Base-by-base conservation (phyloP, 2,797 vertebrate genomes). In the Mallotus villosus region DNA sequence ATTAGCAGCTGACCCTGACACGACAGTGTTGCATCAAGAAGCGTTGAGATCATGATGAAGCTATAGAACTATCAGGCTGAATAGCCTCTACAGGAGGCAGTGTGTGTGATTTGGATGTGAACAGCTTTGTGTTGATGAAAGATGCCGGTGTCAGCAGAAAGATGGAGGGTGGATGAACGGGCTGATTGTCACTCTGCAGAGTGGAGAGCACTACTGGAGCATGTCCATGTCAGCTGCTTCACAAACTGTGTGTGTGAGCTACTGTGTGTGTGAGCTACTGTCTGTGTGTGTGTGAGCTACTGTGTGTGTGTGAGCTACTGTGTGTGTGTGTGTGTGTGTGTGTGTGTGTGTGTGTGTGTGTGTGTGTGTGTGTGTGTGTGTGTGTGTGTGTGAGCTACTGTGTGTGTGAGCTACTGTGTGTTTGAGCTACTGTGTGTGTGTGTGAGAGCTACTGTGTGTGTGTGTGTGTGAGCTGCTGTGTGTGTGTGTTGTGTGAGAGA, bases 131-230 rank as follows among this genome's bases (percentile, higher is more conserved):
- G 21, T 60, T 25, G 17, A 3, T 25, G 55, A 78, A 73, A 19
- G 24, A 29, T 68, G 49, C 60, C 29, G 55, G 58, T 71, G 51
- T 67, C 51, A 58, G 46, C 71, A 16, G 3, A 12, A 9, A 58
- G 8, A 21, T 9, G 21, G 19, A 21, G 57, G n/a, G 9, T n/a
- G 22, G 53, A 55, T 76, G 67, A 88, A 79, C 41, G 75, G 74
- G 51, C 46, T 68, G 53, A 75, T 81, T 85, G 81, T 85, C 64
- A 70, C 58, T 67, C 71, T 57, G 70, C 65, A 73, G 64, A 71
- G 4, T 29, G 4, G 27, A 29, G 63, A 76, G 68, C 59, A 63
- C 63, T 29, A 63, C 61, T 58, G n/a, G 27, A 76, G 72, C 67
- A 74, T 71, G 63, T 69, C 65, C 70, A 74, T 51, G 63, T 61